Percentiles rank a stretch among this genome's conserved stretches.
These are phyloP conservation scores for Allacma fusca DNA, from an alignment of 2,888 invertebrate species.

Conservation along the genomic window DNA sequence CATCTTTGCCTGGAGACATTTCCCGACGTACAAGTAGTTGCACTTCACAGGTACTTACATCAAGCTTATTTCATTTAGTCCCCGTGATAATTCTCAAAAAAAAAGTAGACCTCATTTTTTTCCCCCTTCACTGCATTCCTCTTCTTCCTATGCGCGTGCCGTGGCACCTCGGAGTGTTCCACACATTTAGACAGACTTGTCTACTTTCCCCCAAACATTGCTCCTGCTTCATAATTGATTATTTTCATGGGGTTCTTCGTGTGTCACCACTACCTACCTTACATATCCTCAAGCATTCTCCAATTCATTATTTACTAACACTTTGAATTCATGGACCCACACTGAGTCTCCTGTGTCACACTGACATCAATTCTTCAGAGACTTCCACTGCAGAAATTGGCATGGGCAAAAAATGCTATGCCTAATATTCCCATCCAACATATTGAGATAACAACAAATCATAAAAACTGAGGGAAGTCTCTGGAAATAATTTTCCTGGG, in stretches of 20 bases:
- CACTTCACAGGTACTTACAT: slow-evolving; percentile 38
- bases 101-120: neutral
- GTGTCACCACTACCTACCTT: neutral
- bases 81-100: neutral
- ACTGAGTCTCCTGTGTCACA: neutral
- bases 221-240: slow-evolving; percentile 18
- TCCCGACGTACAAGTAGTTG: slow-evolving; percentile 40
- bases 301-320: slow-evolving; percentile 14
- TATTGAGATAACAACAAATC: no score
- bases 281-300: neutral
- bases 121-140: neutral
- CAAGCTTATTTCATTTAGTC: neutral
- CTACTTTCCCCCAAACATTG: neutral
- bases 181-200: neutral
- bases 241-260: neutral
- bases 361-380: neutral
- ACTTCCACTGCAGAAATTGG: no score
- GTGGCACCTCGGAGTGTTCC: neutral
- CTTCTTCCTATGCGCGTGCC: neutral
- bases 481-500: no score
- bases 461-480: no score
- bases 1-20: slow-evolving; percentile 33
- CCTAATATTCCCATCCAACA: no score
- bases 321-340: neutral
- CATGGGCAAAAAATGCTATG: no score